Base-by-base conservation (phyloP, 2,888 invertebrate genomes). In the Micropterix aruncella region DNA sequence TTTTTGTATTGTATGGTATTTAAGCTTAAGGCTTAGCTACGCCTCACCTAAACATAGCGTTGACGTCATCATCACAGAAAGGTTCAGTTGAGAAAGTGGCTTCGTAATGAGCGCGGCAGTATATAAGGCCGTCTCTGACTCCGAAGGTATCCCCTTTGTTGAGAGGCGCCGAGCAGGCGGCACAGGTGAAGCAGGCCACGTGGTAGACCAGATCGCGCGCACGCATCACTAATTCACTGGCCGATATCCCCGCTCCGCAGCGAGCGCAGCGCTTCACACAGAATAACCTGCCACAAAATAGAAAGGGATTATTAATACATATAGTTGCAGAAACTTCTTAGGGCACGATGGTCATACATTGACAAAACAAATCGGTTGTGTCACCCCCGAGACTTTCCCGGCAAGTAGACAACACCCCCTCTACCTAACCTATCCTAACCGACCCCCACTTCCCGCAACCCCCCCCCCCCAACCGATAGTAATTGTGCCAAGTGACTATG, bases 91-190 rank as follows among this genome's bases (percentile, higher is more conserved):
- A 66, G 53, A 76, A 79, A 47, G 78, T 66, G 44, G 58, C 64
- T 47, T 73, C 71, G 49, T 73, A 74, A 49, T 74, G 73, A 2
- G 70, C 69, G n/a, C 70, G 71, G 68, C 83, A 83, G 61, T 81
- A 83, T 47, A 91, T 79, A 48, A 86, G 73, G 42, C 84, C 83
- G 52, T 85, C 85, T 49, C 85, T 74, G 77, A 93, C 84, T 19
- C 92, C 92, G 62, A 92, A 94, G 54, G 88, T 85, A 58, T 94
- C 93, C 16, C 93, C 93, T 57, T 91, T 87, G 48, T 84, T 81
- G 49, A 94, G 73, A 43, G 83, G 77, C 37, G 79, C 75, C 41
- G 86, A 83, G 61, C 94, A 93, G 37, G 87, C 80, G 45, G 80
- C 77, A 62, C 93, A 93, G 27, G 86, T 83, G 73, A 94, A 94